A percentile compares a stretch with the other conserved stretches of the same genome.
These are phyloP conservation scores for Chloroclystis v-ata DNA, from an alignment of 2,888 invertebrate species.

Conservation along the genomic window DNA sequence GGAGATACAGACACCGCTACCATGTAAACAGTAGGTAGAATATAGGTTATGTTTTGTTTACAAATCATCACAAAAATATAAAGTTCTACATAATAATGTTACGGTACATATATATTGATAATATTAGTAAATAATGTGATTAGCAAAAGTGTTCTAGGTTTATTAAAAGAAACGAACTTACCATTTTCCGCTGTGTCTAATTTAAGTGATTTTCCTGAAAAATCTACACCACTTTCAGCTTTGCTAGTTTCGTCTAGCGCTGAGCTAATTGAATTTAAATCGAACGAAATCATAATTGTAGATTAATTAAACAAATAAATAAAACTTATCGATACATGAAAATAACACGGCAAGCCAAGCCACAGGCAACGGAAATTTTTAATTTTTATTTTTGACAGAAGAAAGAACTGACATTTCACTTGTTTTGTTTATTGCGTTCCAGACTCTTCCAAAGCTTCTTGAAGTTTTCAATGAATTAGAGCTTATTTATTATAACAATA, in stretches of 20 bases:
- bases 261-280: conserved; percentile 75
- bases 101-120: too few species aligned
- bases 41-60: too few species aligned
- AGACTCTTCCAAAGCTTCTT: too few species aligned
- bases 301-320: conserved; percentile 17
- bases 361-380: conserved; percentile 52
- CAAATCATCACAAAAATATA: too few species aligned
- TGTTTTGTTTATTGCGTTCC: not conserved
- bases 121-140: not conserved
- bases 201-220: conserved; percentile 87
- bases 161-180: conserved; percentile 58
- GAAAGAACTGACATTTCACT: conserved; percentile 9
- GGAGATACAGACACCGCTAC: too few species aligned
- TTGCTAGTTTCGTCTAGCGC: conserved; percentile 67
- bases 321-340: conserved; percentile 33
- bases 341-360: conserved; percentile 30
- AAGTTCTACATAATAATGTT: too few species aligned
- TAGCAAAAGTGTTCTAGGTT: too few species aligned
- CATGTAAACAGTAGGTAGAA: too few species aligned
- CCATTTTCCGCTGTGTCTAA: conserved; percentile 88
- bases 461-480: too few species aligned
- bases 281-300: conserved; percentile 61
- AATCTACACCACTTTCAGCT: conserved; percentile 83
- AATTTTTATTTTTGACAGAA: conserved; percentile 28
- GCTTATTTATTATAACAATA: too few species aligned